phyloP scores from a whole-genome alignment of 2,797 vertebrate species.

The Pseudotriccus pelzelni region DNA sequence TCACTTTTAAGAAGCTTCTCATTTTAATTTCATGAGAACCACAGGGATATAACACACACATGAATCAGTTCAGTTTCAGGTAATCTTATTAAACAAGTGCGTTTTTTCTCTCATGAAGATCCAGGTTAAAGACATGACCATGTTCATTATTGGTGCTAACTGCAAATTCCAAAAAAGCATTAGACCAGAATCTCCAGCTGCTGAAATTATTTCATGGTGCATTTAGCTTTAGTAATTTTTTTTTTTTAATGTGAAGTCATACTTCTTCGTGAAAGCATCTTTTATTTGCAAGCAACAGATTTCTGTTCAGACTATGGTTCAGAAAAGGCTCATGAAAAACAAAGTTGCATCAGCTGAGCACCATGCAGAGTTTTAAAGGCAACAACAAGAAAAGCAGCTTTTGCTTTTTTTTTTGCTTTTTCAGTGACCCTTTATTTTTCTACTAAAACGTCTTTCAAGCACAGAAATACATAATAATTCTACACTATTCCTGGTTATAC shows the following conservation, averaged over 20 bases:
- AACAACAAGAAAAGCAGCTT: neutral
- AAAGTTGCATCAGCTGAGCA: neutral
- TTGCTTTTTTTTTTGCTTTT: fast-evolving
- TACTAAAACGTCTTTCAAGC: neutral
- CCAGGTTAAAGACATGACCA: neutral
- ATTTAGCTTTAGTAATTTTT: neutral
- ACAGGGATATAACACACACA: neutral
- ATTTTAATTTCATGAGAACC: neutral
- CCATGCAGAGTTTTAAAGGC: neutral
- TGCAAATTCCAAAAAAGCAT: neutral
- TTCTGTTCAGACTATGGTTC: neutral
- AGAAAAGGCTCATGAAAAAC: neutral
- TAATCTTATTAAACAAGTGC: neutral
- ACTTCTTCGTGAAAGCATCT: neutral
- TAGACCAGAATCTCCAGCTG: neutral
- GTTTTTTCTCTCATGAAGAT: neutral
- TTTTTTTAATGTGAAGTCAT: neutral
- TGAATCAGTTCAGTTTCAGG: neutral
- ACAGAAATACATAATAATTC: neutral
- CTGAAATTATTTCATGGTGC: neutral
- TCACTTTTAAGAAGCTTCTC: neutral
- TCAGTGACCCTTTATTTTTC: neutral
- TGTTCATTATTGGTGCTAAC: neutral
- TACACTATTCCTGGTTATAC: neutral
- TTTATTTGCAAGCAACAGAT: neutral